A percentile compares a stretch with the other conserved stretches of the same genome.
Conservation (phyloP, 2,888 invertebrate genomes). For the Rhopalosiphum nymphaeae region DNA sequence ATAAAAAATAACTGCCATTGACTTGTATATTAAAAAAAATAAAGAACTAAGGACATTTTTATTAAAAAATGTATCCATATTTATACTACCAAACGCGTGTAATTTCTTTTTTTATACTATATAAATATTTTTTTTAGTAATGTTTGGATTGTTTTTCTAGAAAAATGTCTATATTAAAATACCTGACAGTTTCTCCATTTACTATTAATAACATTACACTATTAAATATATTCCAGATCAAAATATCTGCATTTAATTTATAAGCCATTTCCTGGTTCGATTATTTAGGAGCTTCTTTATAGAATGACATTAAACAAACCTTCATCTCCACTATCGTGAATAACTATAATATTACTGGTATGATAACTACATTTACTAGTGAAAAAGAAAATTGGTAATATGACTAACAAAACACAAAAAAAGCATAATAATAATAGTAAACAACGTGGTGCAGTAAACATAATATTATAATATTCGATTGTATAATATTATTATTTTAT, state of each 20-base stretch:
- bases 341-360: background rate
- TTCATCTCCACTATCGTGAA: background rate
- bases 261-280: background rate
- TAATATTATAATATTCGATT: background rate
- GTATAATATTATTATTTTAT: background rate
- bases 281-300: background rate
- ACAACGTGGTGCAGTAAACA: background rate
- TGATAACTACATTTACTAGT: background rate
- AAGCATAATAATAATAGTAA: background rate
- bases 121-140: background rate
- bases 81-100: background rate
- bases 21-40: background rate
- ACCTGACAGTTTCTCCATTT: background rate
- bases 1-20: background rate
- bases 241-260: background rate
- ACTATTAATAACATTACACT: background rate
- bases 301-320: background rate
- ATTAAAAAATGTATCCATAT: background rate
- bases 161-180: slow-evolving; percentile 4
- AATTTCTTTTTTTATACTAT: background rate
- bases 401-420: background rate
- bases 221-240: background rate
- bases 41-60: background rate
- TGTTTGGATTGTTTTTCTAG: background rate
- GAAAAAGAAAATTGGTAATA: background rate